These are phyloP conservation scores for Syrmaticus mikado DNA, from an alignment of 2,113 vertebrate genomes.

Conservation along the genomic window DNA sequence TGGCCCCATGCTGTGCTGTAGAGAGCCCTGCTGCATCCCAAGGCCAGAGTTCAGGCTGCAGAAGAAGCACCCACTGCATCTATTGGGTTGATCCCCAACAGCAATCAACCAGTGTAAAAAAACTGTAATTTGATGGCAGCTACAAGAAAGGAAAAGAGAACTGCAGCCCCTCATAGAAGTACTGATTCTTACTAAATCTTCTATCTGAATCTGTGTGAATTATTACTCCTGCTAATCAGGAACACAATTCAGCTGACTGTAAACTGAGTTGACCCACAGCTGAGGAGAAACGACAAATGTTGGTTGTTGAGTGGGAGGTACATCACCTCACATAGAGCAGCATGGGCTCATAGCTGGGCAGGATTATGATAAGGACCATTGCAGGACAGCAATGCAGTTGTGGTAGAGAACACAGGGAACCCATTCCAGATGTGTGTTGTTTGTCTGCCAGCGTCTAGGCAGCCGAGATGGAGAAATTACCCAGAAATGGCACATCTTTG, in stretches of 20 bases:
- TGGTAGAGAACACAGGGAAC: not conserved
- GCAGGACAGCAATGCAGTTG: not conserved
- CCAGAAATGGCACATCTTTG: not conserved
- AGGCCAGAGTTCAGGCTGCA: not conserved
- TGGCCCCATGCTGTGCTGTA: fast-evolving
- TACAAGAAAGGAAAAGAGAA: not conserved
- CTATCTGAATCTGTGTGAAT: fast-evolving
- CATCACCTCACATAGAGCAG: not conserved
- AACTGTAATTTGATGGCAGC: not conserved
- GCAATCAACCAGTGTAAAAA: fast-evolving
- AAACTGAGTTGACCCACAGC: not conserved
- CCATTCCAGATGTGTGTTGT: not conserved
- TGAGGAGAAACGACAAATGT: fast-evolving
- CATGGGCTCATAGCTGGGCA: not conserved
- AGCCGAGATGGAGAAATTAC: not conserved
- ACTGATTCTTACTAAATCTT: not conserved
- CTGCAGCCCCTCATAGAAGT: fast-evolving
- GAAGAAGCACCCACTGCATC: not conserved
- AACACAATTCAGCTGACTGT: not conserved
- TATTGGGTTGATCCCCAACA: fast-evolving
- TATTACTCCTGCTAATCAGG: not conserved
- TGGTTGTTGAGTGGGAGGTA: not conserved
- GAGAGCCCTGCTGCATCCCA: not conserved
- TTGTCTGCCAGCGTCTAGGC: not conserved
- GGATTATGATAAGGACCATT: not conserved